These are phyloP conservation scores for Phorcus lineatus DNA, from an alignment of 2,888 invertebrate genomes.

Conservation along the genomic window DNA sequence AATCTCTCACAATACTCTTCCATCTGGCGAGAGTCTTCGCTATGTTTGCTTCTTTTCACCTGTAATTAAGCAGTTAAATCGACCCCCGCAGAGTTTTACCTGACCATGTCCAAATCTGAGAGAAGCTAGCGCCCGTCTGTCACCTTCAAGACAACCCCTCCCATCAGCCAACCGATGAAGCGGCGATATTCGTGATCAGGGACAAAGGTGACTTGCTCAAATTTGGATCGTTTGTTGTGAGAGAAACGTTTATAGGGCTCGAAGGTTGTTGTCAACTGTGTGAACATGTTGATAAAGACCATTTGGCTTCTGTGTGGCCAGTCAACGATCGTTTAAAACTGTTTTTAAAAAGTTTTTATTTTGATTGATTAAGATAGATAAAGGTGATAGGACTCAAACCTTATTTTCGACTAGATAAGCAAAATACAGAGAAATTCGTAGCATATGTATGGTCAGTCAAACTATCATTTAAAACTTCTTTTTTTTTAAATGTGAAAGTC, in stretches of 20 bases:
- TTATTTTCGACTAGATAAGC: too few relatives aligned
- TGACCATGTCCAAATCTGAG: not conserved
- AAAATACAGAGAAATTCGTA: too few relatives aligned
- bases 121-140: not conserved
- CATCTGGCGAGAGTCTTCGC: not conserved
- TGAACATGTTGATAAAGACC: not conserved
- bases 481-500: too few relatives aligned
- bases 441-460: too few relatives aligned
- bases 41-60: not conserved
- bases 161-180: not conserved
- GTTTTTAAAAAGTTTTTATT: too few relatives aligned
- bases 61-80: conserved; percentile 1
- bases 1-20: too few relatives aligned
- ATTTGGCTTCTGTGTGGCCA: too few relatives aligned
- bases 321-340: too few relatives aligned
- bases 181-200: not conserved
- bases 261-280: not conserved
- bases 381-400: too few relatives aligned
- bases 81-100: not conserved
- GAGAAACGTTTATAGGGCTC: not conserved
- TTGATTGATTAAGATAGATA: too few relatives aligned
- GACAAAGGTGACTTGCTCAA: not conserved
- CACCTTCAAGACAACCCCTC: not conserved
- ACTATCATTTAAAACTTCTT: too few relatives aligned
- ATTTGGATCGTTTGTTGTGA: not conserved